These are phyloP conservation scores for Liasis olivaceus DNA, from an alignment of 2,797 vertebrate species.

Conservation along the genomic window DNA sequence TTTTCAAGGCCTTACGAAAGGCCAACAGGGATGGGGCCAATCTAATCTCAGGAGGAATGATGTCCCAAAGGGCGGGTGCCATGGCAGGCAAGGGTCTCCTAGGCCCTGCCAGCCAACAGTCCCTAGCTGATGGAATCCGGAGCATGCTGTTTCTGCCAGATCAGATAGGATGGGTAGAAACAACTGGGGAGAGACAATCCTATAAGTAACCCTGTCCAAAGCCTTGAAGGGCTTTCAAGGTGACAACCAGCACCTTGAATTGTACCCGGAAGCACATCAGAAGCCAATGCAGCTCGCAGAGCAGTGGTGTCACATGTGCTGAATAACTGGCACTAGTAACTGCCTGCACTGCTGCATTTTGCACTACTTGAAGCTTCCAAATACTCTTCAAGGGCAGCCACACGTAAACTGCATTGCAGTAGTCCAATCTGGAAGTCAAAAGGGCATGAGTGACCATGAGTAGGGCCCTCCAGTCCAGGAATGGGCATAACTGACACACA, in stretches of 20 bases:
- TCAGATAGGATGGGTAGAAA: not conserved
- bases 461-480: not conserved
- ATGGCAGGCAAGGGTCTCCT: not conserved
- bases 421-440: not conserved
- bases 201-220: not conserved
- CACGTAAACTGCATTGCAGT: not conserved
- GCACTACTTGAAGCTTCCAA: not conserved
- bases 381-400: not conserved
- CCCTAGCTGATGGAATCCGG: not conserved
- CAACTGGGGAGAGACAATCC: not conserved
- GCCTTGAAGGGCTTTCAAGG: no score
- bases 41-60: not conserved
- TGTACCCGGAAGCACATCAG: not conserved
- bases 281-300: not conserved
- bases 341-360: not conserved
- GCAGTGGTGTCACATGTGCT: not conserved
- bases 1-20: not conserved
- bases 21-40: not conserved
- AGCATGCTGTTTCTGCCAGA: not conserved
- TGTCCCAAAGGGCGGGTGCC: not conserved
- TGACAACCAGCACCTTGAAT: not conserved
- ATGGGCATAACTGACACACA: not conserved
- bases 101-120: not conserved
- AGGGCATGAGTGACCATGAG: not conserved
- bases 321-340: not conserved